Percentiles rank a stretch among this genome's conserved stretches.
These are phyloP conservation scores for Epinephelus coioides DNA, from an alignment of 2,797 vertebrate genomes.

Conservation along the genomic window DNA sequence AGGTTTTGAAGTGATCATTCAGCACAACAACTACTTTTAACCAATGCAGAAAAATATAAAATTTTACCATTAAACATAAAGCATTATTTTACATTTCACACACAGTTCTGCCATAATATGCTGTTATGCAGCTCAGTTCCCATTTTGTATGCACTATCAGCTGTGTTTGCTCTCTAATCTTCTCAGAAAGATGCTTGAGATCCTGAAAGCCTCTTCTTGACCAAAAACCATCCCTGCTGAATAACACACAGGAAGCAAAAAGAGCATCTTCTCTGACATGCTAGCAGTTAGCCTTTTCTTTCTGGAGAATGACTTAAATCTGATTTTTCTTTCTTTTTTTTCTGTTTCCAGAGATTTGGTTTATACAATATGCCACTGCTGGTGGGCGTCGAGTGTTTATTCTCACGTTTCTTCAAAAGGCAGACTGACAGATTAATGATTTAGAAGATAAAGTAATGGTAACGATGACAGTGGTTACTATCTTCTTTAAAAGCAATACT, in stretches of 20 bases:
- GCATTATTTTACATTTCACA: neutral
- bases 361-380: no score
- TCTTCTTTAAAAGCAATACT: no score
- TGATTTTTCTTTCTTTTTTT: no score
- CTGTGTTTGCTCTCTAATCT: constrained; percentile 4
- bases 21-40: neutral
- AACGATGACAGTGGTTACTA: no score
- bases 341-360: no score
- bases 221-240: neutral
- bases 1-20: neutral
- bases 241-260: neutral
- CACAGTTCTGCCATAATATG: neutral
- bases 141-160: neutral
- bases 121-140: neutral
- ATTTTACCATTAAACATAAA: neutral
- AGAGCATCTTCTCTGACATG: neutral
- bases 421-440: neutral
- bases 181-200: neutral
- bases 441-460: no score
- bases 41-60: neutral
- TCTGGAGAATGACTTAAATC: neutral
- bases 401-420: neutral
- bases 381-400: neutral
- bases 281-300: neutral
- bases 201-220: no score